Conservation (phyloP, 2,888 invertebrate species). For the Pristionchus arcanus region DNA sequence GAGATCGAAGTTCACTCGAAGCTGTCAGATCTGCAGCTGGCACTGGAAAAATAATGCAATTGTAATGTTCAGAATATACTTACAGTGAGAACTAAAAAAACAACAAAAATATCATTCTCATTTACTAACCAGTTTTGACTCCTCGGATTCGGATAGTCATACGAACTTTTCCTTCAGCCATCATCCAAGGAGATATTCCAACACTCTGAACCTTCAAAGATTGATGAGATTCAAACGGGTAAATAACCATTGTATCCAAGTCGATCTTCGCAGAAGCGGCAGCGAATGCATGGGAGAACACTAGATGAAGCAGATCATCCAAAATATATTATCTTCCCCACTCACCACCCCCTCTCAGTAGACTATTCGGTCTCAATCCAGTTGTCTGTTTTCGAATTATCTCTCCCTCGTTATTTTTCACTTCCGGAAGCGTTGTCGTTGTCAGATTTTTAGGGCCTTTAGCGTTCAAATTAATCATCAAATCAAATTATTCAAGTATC, state of each 20-base stretch:
- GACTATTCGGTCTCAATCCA: conserved; percentile 36
- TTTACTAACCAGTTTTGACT: conserved; percentile 8
- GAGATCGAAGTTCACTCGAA: neutral
- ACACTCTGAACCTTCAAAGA: neutral
- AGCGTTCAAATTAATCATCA: neutral
- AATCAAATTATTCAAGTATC: neutral
- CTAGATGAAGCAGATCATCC: neutral
- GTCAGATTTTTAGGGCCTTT: conserved; percentile 37
- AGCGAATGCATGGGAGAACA: neutral
- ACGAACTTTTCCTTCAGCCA: neutral
- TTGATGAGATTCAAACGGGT: too few species aligned
- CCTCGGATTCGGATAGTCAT: neutral
- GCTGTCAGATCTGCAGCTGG: neutral
- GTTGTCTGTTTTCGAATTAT: neutral
- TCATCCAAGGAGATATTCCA: conserved; percentile 40
- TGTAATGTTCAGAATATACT: too few species aligned
- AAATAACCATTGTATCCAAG: neutral
- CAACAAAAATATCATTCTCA: too few species aligned
- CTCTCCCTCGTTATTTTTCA: neutral
- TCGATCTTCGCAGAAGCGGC: neutral
- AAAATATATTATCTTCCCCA: neutral
- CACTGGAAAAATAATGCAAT: neutral
- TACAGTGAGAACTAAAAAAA: too few species aligned
- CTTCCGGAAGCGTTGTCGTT: neutral
- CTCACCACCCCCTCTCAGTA: neutral